Conservation (phyloP, 2,797 vertebrate species). For the Melanotaenia boesemani region DNA sequence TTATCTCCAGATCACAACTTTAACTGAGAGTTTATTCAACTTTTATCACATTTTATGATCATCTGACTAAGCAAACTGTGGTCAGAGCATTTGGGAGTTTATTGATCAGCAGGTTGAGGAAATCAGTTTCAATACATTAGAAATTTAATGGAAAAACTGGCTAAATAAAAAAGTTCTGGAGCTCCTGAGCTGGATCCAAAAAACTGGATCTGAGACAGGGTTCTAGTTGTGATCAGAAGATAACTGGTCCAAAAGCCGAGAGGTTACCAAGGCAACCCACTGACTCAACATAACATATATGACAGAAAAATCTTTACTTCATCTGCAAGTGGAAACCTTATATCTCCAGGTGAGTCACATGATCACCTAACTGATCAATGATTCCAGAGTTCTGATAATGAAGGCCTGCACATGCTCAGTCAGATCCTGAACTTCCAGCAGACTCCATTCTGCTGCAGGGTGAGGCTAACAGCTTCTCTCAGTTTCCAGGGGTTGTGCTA, state of each 20-base stretch:
- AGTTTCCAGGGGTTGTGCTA: conserved; percentile 11
- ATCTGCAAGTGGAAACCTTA: conserved; percentile 23
- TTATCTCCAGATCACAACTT: background rate
- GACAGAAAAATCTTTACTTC: background rate
- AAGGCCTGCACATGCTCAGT: conserved; percentile 9
- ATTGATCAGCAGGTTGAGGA: background rate
- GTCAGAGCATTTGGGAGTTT: background rate
- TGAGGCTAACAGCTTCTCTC: background rate
- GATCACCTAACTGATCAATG: too few species aligned
- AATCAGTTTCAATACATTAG: too few species aligned
- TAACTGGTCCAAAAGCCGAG: conserved; percentile 12
- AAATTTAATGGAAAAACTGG: too few species aligned
- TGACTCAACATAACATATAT: background rate
- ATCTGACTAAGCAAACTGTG: background rate
- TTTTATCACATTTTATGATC: too few species aligned
- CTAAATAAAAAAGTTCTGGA: too few species aligned
- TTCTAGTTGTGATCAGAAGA: background rate
- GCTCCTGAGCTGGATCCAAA: too few species aligned
- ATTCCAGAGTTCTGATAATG: too few species aligned
- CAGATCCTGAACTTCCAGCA: background rate
- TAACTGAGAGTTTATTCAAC: too few species aligned
- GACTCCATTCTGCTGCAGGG: background rate
- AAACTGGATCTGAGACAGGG: too few species aligned
- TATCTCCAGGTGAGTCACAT: conserved; percentile 10
- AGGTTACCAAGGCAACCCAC: conserved; percentile 11